Conservation (phyloP, 2,888 invertebrate species). For the Heterodera filipjevi region DNA sequence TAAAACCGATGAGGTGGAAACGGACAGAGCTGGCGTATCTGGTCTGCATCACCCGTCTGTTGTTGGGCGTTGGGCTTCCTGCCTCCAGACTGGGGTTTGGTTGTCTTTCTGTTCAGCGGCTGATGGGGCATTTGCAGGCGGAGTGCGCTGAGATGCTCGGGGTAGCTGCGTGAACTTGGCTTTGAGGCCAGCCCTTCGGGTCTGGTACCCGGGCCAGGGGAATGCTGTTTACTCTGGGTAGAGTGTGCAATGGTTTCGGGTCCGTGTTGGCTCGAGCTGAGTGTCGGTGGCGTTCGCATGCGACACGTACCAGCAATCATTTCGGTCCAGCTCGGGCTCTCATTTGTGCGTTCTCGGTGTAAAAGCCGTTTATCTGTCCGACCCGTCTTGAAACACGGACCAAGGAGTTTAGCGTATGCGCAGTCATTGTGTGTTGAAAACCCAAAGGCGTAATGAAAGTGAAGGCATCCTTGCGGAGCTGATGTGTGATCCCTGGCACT, state of each 20-base stretch:
- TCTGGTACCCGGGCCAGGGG: too few relatives aligned
- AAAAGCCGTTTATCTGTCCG: constrained; percentile 67
- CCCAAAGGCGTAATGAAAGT: too few relatives aligned
- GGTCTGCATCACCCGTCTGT: too few relatives aligned
- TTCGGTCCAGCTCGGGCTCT: neutral
- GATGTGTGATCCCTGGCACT: too few relatives aligned
- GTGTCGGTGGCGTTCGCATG: constrained; percentile 17
- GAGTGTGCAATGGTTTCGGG: constrained; percentile 20
- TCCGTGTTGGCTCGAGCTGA: constrained; percentile 28
- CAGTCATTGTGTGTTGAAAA: constrained; percentile 74
- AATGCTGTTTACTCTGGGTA: constrained; percentile 23
- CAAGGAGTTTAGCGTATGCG: constrained; percentile 77
- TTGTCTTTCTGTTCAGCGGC: neutral
- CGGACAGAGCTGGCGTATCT: too few relatives aligned
- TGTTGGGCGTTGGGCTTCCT: too few relatives aligned
- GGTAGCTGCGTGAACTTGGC: too few relatives aligned
- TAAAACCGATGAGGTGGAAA: too few relatives aligned
- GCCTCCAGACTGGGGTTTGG: constrained; percentile 15
- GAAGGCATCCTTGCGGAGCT: too few relatives aligned
- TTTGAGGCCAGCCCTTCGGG: too few relatives aligned
- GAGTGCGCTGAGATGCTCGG: too few relatives aligned
- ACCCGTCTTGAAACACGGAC: constrained; percentile 81
- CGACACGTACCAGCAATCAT: constrained; percentile 14
- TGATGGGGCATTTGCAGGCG: constrained; percentile 37
- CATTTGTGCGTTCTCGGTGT: too few relatives aligned